These are phyloP conservation scores for Masticophis lateralis DNA, from an alignment of 2,797 vertebrate genomes.

Conservation along the genomic window DNA sequence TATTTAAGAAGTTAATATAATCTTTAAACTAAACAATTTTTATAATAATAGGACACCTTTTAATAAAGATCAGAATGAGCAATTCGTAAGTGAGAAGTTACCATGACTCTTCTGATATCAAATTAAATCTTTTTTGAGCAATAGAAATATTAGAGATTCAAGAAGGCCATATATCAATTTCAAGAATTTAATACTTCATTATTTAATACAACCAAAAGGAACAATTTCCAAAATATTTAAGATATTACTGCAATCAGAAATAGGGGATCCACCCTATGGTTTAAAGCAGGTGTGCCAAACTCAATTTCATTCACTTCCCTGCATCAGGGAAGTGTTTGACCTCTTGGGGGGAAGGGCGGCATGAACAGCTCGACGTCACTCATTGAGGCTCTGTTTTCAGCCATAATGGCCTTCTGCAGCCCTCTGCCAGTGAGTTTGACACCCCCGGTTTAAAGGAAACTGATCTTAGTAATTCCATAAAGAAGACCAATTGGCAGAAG, in stretches of 20 bases:
- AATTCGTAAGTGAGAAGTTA: not conserved
- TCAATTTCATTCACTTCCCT: no score
- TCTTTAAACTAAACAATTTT: not conserved
- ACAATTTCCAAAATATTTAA: not conserved
- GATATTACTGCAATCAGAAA: not conserved
- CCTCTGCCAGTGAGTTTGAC: no score
- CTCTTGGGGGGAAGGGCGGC: no score
- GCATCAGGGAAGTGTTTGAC: no score
- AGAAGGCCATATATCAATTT: not conserved
- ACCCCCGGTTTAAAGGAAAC: not conserved
- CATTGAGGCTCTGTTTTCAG: no score
- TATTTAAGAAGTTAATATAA: not conserved
- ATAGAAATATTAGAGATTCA: not conserved
- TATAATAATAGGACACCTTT: not conserved
- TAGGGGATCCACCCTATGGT: not conserved
- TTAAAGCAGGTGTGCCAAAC: not conserved
- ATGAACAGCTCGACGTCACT: no score
- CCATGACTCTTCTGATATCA: not conserved
- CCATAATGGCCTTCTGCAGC: no score
- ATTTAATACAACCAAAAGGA: not conserved
- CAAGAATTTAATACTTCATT: not conserved
- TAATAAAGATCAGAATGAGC: not conserved
- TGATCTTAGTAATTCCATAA: not conserved
- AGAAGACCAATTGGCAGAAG: not conserved
- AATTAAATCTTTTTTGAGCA: not conserved